Evolutionary conservation across 2,888 invertebrate genomes (phyloP).

Genomic region (Thyatira batis): DNA sequence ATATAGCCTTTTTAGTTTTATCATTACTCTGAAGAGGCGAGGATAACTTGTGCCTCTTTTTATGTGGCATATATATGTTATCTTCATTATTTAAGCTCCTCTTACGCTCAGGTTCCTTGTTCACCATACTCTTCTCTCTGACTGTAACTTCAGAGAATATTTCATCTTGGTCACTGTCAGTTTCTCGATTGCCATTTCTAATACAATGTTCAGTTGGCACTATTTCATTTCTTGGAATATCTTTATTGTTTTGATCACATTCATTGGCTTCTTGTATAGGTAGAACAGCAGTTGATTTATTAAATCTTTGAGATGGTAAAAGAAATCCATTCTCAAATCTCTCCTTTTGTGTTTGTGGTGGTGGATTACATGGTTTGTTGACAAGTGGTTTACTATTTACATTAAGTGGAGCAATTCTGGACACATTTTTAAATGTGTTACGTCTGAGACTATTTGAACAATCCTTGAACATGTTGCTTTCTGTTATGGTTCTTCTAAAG

Average conservation of each 20-base stretch:
- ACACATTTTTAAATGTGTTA: slow-evolving; percentile 41
- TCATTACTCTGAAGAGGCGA: slow-evolving; percentile 27
- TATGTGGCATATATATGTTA: slow-evolving; percentile 25
- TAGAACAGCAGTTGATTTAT: slow-evolving; percentile 38
- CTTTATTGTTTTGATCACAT: slow-evolving; percentile 13
- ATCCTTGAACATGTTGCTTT: slow-evolving; percentile 42
- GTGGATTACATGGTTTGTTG: slow-evolving; percentile 22
- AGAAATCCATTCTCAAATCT: slow-evolving; percentile 53
- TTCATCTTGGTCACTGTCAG: slow-evolving; percentile 46
- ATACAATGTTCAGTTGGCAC: slow-evolving; percentile 5
- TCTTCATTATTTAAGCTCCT: slow-evolving; percentile 35
- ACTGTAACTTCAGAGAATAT: slow-evolving; percentile 42
- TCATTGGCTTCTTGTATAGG: slow-evolving; percentile 38
- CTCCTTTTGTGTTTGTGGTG: slow-evolving; percentile 41
- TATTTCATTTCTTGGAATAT: slow-evolving; percentile 6
- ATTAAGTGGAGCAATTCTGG: slow-evolving; percentile 21
- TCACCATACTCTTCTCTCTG: slow-evolving; percentile 24
- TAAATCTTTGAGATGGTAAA: slow-evolving; percentile 63
- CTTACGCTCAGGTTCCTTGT: slow-evolving; percentile 26
- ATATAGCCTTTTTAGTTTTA: slow-evolving; percentile 4
- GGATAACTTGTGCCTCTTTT: slow-evolving; percentile 41
- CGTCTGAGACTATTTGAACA: slow-evolving; percentile 42
- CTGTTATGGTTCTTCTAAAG: slow-evolving; percentile 36
- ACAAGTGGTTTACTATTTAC: slow-evolving; percentile 14
- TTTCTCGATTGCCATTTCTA: slow-evolving; percentile 14